Evolutionary conservation across 2,888 invertebrate species (phyloP).

Genomic region (Pyrochroa serraticornis): DNA sequence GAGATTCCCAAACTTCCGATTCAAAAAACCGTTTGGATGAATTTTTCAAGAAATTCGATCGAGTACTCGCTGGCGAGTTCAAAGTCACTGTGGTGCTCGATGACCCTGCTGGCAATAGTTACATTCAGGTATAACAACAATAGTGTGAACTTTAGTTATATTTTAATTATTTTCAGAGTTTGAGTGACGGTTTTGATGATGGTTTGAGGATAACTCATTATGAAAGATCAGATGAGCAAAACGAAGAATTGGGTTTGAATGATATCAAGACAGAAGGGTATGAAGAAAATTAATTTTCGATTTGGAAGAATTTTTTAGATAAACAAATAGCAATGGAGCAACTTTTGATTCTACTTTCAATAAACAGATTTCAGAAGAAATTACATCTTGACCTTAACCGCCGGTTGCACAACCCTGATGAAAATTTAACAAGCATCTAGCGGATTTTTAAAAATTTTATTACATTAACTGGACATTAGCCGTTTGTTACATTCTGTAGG

Average conservation of each 20-base stretch:
- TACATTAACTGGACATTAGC: too few species aligned
- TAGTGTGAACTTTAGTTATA: not conserved
- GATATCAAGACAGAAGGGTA: slow-evolving; percentile 95
- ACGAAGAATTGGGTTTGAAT: slow-evolving; percentile 93
- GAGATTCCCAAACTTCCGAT: slow-evolving; percentile 71
- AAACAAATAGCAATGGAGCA: too few species aligned
- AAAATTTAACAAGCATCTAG: too few species aligned
- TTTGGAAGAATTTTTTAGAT: not conserved
- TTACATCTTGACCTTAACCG: too few species aligned
- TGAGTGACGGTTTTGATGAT: slow-evolving; percentile 76
- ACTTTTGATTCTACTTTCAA: too few species aligned
- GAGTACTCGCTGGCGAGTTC: slow-evolving; percentile 67
- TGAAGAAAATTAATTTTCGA: slow-evolving; percentile 35
- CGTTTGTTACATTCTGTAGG: too few species aligned
- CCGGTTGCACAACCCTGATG: too few species aligned
- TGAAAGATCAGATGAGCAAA: slow-evolving; percentile 85
- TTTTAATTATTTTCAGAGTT: slow-evolving; percentile 55
- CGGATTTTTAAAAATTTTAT: too few species aligned
- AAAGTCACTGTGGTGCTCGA: slow-evolving; percentile 82
- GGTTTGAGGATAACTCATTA: slow-evolving; percentile 79
- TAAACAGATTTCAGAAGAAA: too few species aligned
- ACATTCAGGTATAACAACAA: slow-evolving; percentile 69
- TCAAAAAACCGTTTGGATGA: slow-evolving; percentile 63
- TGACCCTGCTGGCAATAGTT: slow-evolving; percentile 98
- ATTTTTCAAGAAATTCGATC: slow-evolving; percentile 72